Evolutionary conservation across 1,140 invertebrate species (phyloP).

Genomic region (Calosoma granatense): DNA sequence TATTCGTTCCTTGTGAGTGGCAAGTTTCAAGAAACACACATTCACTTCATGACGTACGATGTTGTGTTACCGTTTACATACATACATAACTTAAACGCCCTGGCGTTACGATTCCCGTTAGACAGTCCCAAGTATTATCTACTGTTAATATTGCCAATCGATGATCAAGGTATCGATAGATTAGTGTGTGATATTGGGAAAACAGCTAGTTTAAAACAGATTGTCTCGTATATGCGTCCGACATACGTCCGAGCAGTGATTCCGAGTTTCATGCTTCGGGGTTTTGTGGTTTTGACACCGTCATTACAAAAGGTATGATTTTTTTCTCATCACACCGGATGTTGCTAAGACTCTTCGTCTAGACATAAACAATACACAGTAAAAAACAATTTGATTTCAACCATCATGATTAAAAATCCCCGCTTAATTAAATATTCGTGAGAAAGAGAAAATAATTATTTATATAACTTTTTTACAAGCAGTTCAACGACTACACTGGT

Average conservation of each 20-base stretch:
- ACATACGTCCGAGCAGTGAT: constrained; percentile 61
- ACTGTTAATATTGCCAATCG: constrained; percentile 45
- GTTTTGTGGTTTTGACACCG: constrained; percentile 63
- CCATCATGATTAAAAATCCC: too few relatives aligned
- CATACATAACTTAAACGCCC: constrained; percentile 55
- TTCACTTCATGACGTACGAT: constrained; percentile 55
- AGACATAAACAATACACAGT: too few relatives aligned
- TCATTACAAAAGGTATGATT: constrained; percentile 62
- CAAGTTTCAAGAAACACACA: constrained; percentile 24
- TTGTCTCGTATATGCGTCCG: constrained; percentile 52
- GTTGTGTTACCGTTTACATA: constrained; percentile 64
- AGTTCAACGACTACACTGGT: too few relatives aligned
- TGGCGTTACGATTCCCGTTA: constrained; percentile 61
- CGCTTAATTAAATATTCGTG: too few relatives aligned
- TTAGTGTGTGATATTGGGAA: constrained; percentile 32
- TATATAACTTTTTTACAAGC: too few relatives aligned
- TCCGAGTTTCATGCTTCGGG: constrained; percentile 65
- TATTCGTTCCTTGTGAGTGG: constrained; percentile 26
- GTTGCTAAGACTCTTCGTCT: too few relatives aligned
- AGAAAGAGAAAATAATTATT: too few relatives aligned
- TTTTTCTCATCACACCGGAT: too few relatives aligned
- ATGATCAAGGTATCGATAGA: constrained; percentile 34
- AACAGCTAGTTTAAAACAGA: constrained; percentile 45
- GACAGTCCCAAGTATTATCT: constrained; percentile 56
- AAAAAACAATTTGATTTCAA: too few relatives aligned